These are phyloP conservation scores for Deilephila elpenor DNA, from an alignment of 2,888 invertebrate species.

Conservation along the genomic window DNA sequence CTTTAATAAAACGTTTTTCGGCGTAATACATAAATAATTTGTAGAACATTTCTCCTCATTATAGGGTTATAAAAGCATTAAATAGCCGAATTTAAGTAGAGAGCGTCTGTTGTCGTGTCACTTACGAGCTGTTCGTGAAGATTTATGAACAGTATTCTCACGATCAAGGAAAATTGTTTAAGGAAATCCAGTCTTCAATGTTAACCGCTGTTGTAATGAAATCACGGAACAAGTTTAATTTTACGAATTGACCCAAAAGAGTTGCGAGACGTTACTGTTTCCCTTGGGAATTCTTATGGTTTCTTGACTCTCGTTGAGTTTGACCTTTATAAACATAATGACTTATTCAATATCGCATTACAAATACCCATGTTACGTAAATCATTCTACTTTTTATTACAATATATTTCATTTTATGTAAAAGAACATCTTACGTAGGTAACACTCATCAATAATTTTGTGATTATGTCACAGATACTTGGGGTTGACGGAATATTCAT, in stretches of 20 bases:
- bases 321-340: neutral
- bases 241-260: neutral
- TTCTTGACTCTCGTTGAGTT: neutral
- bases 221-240: neutral
- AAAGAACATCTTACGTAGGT: no score
- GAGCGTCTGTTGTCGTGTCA: neutral
- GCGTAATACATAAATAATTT: neutral
- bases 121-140: neutral
- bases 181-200: slow-evolving; percentile 19
- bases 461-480: no score
- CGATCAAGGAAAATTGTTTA: slow-evolving; percentile 15
- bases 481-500: no score
- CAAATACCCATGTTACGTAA: neutral
- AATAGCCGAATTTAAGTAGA: neutral
- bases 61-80: neutral
- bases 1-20: no score
- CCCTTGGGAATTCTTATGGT: neutral
- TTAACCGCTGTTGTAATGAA: slow-evolving; percentile 3
- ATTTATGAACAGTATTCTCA: neutral
- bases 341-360: neutral
- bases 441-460: no score
- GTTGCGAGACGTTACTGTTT: neutral
- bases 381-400: neutral
- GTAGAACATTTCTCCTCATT: neutral
- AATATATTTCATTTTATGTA: no score